phyloP scores from a whole-genome alignment of 2,888 invertebrate species.

The Eupithecia dodoneata region DNA sequence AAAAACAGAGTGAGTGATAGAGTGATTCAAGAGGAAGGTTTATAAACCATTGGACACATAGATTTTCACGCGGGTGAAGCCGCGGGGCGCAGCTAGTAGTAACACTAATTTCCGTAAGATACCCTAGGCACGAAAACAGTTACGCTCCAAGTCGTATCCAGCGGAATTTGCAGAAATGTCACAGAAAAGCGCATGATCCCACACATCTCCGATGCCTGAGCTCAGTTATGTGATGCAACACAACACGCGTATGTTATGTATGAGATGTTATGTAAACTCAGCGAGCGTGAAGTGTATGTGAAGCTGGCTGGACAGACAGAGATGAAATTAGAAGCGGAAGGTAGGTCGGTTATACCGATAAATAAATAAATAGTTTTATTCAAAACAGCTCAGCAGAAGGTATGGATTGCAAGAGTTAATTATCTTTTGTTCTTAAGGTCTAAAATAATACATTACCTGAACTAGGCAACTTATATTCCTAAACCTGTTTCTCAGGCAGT shows the following conservation, averaged over 20 bases:
- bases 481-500: too few species aligned
- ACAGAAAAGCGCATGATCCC: slow-evolving; percentile 19
- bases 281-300: slow-evolving; percentile 47
- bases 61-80: too few species aligned
- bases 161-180: slow-evolving; percentile 6
- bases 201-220: slow-evolving; percentile 11
- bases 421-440: too few species aligned
- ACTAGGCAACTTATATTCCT: too few species aligned
- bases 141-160: neutral
- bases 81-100: too few species aligned
- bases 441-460: too few species aligned
- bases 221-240: slow-evolving; percentile 6
- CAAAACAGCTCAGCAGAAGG: too few species aligned
- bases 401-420: too few species aligned
- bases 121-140: neutral
- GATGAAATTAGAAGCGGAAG: neutral
- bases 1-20: too few species aligned
- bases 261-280: slow-evolving; percentile 57
- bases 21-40: too few species aligned
- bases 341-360: neutral
- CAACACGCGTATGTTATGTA: slow-evolving; percentile 8
- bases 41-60: too few species aligned
- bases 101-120: neutral
- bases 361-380: too few species aligned
- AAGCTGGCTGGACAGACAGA: slow-evolving; percentile 9